A percentile compares a stretch with the other conserved stretches of the same genome.
phyloP scores from a whole-genome alignment of 2,113 vertebrate genomes.

The Ctenomys sociabilis region DNA sequence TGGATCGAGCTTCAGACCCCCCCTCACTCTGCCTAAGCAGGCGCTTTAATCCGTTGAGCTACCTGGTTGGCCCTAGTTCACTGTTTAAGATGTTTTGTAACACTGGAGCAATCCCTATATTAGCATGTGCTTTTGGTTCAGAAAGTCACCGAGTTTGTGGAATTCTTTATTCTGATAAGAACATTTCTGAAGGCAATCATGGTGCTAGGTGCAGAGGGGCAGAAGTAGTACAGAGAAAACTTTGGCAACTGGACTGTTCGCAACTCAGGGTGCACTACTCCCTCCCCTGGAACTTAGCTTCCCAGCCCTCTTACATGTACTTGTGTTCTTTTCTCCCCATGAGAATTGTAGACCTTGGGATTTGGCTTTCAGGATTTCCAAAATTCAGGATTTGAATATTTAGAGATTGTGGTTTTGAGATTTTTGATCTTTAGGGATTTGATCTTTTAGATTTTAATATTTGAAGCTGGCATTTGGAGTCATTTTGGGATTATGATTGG shows the following conservation, averaged over 20 bases:
- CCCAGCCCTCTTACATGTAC: neutral
- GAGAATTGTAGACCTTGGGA: neutral
- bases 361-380: neutral
- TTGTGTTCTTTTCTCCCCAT: neutral
- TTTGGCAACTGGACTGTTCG: neutral
- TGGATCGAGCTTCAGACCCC: too few species aligned
- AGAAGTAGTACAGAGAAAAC: neutral
- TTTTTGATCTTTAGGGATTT: neutral
- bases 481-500: neutral
- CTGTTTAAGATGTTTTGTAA: neutral
- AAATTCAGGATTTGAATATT: neutral
- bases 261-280: neutral
- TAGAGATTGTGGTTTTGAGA: neutral
- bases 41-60: too few species aligned
- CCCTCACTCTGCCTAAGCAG: too few species aligned
- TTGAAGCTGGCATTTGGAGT: neutral
- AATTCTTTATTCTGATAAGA: neutral
- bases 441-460: neutral
- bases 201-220: neutral
- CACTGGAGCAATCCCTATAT: neutral
- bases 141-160: neutral
- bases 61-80: neutral
- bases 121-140: neutral
- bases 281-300: neutral
- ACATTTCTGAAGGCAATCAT: neutral